phyloP scores from a whole-genome alignment of 2,113 vertebrate species.

The Corvus hawaiiensis region DNA sequence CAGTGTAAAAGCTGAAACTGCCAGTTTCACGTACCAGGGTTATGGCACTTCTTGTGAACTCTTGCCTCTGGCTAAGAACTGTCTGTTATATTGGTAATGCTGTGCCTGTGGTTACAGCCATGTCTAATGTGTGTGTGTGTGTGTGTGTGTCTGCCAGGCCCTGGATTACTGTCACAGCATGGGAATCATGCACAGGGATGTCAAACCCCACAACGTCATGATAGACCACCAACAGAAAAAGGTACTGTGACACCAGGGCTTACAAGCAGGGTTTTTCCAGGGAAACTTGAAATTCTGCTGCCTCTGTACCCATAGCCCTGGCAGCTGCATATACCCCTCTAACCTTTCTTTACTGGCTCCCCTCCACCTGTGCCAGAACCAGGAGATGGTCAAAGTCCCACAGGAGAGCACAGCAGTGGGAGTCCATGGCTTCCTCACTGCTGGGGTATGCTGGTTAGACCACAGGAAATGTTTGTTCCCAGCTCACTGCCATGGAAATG shows the following conservation, averaged over 20 bases:
- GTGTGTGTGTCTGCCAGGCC: constrained; percentile 78
- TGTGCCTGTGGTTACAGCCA: neutral
- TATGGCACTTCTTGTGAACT: neutral
- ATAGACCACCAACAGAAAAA: constrained; percentile 98
- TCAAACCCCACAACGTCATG: constrained; percentile 99
- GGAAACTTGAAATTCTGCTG: neutral
- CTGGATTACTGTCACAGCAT: constrained; percentile 99
- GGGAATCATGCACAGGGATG: constrained; percentile 98
- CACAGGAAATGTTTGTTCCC: neutral
- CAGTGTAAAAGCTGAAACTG: neutral
- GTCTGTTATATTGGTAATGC: neutral
- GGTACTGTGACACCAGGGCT: constrained; percentile 69
- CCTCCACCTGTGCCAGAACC: neutral
- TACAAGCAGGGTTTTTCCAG: neutral
- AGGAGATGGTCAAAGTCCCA: neutral
- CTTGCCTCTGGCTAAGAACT: neutral
- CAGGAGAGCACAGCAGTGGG: neutral
- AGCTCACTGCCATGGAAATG: neutral
- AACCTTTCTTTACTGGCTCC: neutral
- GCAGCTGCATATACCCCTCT: neutral
- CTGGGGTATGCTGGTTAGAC: neutral
- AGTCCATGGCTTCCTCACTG: neutral
- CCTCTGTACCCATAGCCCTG: neutral
- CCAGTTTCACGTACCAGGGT: neutral
- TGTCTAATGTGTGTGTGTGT: neutral